These are phyloP conservation scores for Drosophila bocki DNA, from an alignment of 1,140 invertebrate species.

Conservation along the genomic window DNA sequence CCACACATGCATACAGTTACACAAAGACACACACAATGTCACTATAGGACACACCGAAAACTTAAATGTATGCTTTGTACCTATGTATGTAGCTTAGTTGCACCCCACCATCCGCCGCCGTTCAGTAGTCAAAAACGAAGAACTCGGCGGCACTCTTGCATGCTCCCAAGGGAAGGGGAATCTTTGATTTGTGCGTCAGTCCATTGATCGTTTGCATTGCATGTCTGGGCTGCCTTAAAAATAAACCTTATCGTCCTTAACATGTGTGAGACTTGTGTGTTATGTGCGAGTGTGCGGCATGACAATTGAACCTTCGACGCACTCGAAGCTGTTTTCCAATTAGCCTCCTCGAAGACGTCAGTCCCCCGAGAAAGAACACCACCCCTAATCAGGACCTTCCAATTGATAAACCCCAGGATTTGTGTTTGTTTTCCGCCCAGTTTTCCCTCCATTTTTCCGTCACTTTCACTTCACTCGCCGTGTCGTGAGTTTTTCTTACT, in stretches of 20 bases:
- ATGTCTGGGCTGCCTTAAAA: slow-evolving; percentile 34
- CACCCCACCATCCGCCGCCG: slow-evolving; percentile 7
- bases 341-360: slow-evolving; percentile 32
- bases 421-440: slow-evolving; percentile 6
- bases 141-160: slow-evolving; percentile 18
- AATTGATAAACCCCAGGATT: slow-evolving; percentile 21
- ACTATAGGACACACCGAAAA: slow-evolving; percentile 6
- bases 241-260: slow-evolving; percentile 29
- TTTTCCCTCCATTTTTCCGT: not conserved
- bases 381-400: slow-evolving; percentile 26
- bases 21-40: slow-evolving; percentile 26
- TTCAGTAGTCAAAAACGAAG: not conserved
- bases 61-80: slow-evolving; percentile 33
- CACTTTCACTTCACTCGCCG: slow-evolving; percentile 44
- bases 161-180: slow-evolving; percentile 14
- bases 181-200: slow-evolving; percentile 43
- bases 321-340: slow-evolving; percentile 41
- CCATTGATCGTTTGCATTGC: slow-evolving; percentile 43
- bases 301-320: slow-evolving; percentile 27
- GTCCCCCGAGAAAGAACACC: slow-evolving; percentile 1
- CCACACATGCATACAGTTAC: slow-evolving; percentile 43
- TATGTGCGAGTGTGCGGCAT: slow-evolving; percentile 12
- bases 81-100: slow-evolving; percentile 27
- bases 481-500: slow-evolving; percentile 30
- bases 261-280: slow-evolving; percentile 11